phyloP scores from a whole-genome alignment of 1,140 invertebrate species.

The Asbolus verrucosus region DNA sequence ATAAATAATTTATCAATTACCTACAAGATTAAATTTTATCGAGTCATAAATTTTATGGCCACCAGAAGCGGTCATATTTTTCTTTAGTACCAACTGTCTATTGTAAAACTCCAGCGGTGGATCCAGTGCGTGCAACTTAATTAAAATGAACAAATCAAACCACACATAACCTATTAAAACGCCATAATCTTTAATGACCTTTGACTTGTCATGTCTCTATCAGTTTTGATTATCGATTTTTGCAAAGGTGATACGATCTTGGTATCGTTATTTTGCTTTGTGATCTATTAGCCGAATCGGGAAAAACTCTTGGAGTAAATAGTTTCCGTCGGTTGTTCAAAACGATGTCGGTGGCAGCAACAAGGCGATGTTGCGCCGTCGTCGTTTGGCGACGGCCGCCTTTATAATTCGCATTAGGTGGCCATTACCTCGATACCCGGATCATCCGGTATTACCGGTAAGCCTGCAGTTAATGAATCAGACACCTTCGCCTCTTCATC shows the following conservation, averaged over 20 bases:
- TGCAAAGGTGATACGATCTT: too few species aligned
- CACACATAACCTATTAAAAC: constrained; percentile 18
- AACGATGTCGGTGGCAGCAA: constrained; percentile 13
- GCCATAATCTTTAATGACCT: too few species aligned
- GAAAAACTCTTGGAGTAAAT: too few species aligned
- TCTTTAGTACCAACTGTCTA: constrained; percentile 25
- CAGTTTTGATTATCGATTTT: too few species aligned
- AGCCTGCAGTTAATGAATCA: constrained; percentile 59
- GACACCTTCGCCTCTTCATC: constrained; percentile 48
- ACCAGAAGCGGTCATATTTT: constrained; percentile 43
- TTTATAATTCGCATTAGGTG: constrained; percentile 57
- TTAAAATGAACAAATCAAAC: too few species aligned
- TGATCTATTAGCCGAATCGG: too few species aligned
- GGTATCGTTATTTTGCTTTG: too few species aligned
- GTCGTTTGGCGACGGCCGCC: constrained; percentile 50
- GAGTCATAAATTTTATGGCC: constrained; percentile 47
- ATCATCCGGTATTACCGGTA: constrained; percentile 57
- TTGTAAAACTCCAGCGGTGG: neutral
- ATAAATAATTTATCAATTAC: constrained; percentile 52
- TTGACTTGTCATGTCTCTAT: too few species aligned
- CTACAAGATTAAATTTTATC: constrained; percentile 47
- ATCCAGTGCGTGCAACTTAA: too few species aligned
- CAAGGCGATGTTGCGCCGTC: constrained; percentile 27
- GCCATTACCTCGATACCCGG: constrained; percentile 58
- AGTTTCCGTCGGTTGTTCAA: neutral